Evolutionary conservation across 2,888 invertebrate species (phyloP).

Genomic region (Ectropis crepuscularia): DNA sequence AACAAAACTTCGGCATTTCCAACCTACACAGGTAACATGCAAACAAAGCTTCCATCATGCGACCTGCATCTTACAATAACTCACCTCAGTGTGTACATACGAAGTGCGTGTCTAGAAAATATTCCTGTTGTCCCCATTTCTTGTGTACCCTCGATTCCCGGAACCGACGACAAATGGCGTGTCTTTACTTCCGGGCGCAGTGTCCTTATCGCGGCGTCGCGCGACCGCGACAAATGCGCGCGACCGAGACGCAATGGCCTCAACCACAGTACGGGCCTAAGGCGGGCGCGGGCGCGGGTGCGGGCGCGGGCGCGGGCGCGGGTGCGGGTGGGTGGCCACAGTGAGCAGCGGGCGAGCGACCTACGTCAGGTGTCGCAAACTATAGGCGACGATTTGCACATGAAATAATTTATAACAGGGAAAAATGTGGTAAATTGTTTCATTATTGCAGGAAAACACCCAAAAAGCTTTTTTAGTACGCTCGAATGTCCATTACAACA

Average conservation of each 20-base stretch:
- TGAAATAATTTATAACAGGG: too few relatives aligned
- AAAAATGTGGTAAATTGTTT: too few relatives aligned
- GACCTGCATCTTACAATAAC: constrained; percentile 10
- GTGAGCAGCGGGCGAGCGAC: too few relatives aligned
- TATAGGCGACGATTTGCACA: too few relatives aligned
- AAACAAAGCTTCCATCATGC: constrained; percentile 12
- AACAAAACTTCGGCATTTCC: neutral
- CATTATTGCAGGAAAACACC: too few relatives aligned
- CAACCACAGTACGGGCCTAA: too few relatives aligned
- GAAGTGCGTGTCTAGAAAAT: constrained; percentile 23
- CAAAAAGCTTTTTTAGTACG: too few relatives aligned
- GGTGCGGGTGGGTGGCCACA: too few relatives aligned
- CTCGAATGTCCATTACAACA: too few relatives aligned
- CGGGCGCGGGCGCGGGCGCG: too few relatives aligned
- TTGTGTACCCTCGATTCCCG: constrained; percentile 28
- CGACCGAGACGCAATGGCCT: constrained; percentile 37
- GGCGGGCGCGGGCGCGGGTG: too few relatives aligned
- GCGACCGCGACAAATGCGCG: constrained; percentile 58
- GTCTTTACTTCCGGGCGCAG: constrained; percentile 42
- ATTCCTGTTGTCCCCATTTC: constrained; percentile 20
- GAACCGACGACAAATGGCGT: constrained; percentile 36
- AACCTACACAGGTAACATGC: neutral
- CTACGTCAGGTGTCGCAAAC: too few relatives aligned
- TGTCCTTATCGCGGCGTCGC: constrained; percentile 51
- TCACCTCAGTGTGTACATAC: constrained; percentile 17